A percentile compares a stretch with the other conserved stretches of the same genome.
These are phyloP conservation scores for Tetropium fuscum DNA, from an alignment of 2,888 invertebrate species.

Conservation along the genomic window DNA sequence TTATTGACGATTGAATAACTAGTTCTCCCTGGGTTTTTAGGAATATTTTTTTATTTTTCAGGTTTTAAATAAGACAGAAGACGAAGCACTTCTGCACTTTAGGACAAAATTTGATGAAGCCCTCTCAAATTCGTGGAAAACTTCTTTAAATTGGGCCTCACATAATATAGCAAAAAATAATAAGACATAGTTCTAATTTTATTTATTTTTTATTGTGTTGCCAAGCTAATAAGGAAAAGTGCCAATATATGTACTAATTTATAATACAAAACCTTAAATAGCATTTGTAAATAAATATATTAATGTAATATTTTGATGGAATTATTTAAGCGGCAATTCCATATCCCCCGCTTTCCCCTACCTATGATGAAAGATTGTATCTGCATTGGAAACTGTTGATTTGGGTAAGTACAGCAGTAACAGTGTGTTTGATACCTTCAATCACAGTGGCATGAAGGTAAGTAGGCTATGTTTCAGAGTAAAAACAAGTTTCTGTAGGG, in stretches of 20 bases:
- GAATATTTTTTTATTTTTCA: no score
- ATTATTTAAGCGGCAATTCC: no score
- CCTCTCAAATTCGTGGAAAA: conserved; percentile 92
- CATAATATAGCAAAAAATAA: conserved; percentile 93
- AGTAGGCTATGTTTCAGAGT: no score
- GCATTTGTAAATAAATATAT: conserved; percentile 39
- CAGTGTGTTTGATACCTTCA: no score
- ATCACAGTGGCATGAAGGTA: no score
- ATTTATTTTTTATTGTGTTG: conserved; percentile 41
- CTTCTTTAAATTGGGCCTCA: conserved; percentile 91
- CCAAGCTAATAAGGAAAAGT: conserved; percentile 50
- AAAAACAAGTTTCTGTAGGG: no score
- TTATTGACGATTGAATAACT: no score
- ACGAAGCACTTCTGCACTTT: conserved; percentile 89
- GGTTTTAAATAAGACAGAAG: conserved; percentile 87
- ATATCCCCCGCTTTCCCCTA: no score
- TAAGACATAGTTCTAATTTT: conserved; percentile 65
- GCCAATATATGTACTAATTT: conserved; percentile 47
- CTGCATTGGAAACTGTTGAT: no score
- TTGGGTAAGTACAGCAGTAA: no score
- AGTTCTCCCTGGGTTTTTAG: no score
- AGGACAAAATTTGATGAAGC: conserved; percentile 92
- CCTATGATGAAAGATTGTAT: no score
- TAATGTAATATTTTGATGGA: conserved; percentile 11
- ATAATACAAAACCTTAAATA: conserved; percentile 29